A percentile compares a stretch with the other conserved stretches of the same genome.
phyloP scores from a whole-genome alignment of 2,113 vertebrate genomes.

The Carassius auratus region DNA sequence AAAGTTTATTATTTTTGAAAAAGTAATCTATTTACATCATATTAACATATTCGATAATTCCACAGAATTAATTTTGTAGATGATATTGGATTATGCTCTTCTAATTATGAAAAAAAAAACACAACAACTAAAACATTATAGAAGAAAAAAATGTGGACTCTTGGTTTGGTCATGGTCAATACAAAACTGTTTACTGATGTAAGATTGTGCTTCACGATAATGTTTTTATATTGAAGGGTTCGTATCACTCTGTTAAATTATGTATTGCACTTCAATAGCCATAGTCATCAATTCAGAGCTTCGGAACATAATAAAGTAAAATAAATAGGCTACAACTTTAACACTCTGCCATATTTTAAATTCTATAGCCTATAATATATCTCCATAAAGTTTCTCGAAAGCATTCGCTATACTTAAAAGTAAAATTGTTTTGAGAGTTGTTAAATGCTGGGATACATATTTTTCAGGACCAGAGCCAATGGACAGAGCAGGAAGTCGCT shows the following conservation, averaged over 20 bases:
- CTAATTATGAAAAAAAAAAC: not conserved
- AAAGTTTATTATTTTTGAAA: not conserved
- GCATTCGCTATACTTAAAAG: not conserved
- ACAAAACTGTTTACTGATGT: not conserved
- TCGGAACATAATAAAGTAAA: not conserved
- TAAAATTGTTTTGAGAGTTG: not conserved
- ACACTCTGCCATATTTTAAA: not conserved
- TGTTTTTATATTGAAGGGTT: not conserved
- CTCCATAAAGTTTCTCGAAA: not conserved
- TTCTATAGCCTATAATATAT: not conserved
- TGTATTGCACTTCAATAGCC: not conserved
- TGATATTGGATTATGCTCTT: not conserved
- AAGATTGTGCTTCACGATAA: not conserved
- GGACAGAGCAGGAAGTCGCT: slow-evolving; percentile 41
- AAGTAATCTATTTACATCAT: no score
- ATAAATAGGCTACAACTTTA: not conserved
- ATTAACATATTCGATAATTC: not conserved
- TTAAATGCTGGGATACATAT: not conserved
- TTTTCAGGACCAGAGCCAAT: slow-evolving; percentile 8
- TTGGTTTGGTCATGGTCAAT: no score
- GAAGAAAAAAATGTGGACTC: not conserved
- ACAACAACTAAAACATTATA: not conserved
- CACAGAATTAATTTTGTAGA: not conserved
- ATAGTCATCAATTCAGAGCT: not conserved
- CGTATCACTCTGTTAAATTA: not conserved